Evolutionary conservation across 2,888 invertebrate species (phyloP), one percentile per base, ranked within the genome.

Genomic region (Electrophaes corylata): DNA sequence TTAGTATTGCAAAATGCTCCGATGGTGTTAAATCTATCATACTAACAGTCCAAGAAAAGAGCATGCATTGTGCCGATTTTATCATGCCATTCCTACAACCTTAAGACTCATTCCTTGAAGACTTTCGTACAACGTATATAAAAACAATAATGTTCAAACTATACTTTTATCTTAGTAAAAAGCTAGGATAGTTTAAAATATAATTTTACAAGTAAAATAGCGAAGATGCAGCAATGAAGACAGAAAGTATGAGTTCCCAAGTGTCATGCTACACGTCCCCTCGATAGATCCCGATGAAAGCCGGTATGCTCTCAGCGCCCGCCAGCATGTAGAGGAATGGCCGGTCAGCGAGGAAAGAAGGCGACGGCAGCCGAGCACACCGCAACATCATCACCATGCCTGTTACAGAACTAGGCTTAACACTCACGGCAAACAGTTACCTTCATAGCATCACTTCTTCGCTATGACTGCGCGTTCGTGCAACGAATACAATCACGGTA

Each of bases 371-470:
- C 16, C 65, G 74, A 50, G 82, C 81, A 71, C 88, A 86, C 56
- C 23, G 83, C 81, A 86, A 61, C 88, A 86, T 86, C 67, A 88
- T 12, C 83, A 86, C 86, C 86, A 88, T 83, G 78, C 86, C 89
- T 88, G 86, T 76, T 73, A 73, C 62, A 70, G 50, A 71, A 61
- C 46, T 40, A 50, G 50, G 35, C 50, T 51, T 53, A 35, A 55
- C 23, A 37, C 37, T 37, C 16, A 37, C 37, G 37, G 14, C 14
- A 37, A 16, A 10, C 37, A 37, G 4, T 4, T 4, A 12, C 6
- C 4, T 12, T 14, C 1, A 14, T 5, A 12, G 12, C n/a, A 2
- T 6, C 37, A 8, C 37, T 3, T 8, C 10, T 3, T 16, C 37
- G 12, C 14, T n/a, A n/a, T 33, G 23, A 23, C 4, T 33, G 10